Base-by-base conservation (phyloP, 2,888 invertebrate species). In the Sinopyrophorus schimmeli region DNA sequence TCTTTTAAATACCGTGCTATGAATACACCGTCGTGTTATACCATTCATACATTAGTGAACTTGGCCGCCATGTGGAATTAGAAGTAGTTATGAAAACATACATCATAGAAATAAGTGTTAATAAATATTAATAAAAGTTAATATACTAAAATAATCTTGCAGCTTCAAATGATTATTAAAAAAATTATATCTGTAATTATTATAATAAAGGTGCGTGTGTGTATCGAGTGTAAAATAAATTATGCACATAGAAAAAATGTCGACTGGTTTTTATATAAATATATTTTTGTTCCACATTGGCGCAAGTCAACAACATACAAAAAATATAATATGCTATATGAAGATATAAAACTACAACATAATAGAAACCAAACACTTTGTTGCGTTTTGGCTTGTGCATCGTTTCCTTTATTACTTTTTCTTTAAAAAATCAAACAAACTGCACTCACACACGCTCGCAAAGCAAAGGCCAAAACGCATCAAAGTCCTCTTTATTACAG, bases 221-320 rank as follows among this genome's bases (percentile, higher is more conserved):
- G n/a, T n/a, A n/a, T n/a, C n/a, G n/a, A n/a, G n/a, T n/a, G n/a
- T n/a, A n/a, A n/a, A n/a, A n/a, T n/a, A n/a, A n/a, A n/a, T n/a
- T n/a, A n/a, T n/a, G n/a, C n/a, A n/a, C n/a, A n/a, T n/a, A n/a
- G n/a, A n/a, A n/a, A n/a, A 54, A 50, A 55, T 51, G 38, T 54
- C n/a, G n/a, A n/a, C n/a, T 58, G 60, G 57, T 66, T 72, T 71
- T 72, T 69, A 64, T 73, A 73, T 71, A 73, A 73, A 73, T 73
- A 73, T 73, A 73, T 73, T 73, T 53, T 71, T 68, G 65, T 72
- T 74, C 74, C 74, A 74, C 74, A 72, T 71, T 73, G 74, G 74
- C 74, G 70, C 73, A 74, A 74, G 74, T 74, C 72, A 72, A 73
- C 72, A 73, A 71, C 70, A 73, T 72, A 73, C 70, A 73, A 72